These are phyloP conservation scores for Mantis religiosa DNA, from an alignment of 2,888 invertebrate genomes.

Conservation along the genomic window DNA sequence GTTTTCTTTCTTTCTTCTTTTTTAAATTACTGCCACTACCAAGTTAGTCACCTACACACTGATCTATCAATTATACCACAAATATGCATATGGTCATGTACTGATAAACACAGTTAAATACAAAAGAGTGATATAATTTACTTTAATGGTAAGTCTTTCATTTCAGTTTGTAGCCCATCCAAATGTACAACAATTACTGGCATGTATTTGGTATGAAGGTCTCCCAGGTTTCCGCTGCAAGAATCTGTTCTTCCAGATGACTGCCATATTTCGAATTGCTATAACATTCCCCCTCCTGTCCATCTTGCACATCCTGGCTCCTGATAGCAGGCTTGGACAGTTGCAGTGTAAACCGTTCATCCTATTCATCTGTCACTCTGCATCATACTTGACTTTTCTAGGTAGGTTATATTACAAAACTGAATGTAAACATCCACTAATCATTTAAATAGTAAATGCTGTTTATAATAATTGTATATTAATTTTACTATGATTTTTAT, in stretches of 20 bases:
- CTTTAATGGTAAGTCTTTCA: background rate
- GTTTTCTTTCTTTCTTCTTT: too few relatives aligned
- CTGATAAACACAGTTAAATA: too few relatives aligned
- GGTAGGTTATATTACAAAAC: background rate
- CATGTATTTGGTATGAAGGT: background rate
- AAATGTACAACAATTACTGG: conserved; percentile 1
- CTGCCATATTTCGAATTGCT: background rate
- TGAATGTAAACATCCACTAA: too few relatives aligned
- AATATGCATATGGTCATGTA: too few relatives aligned
- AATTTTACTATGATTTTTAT: too few relatives aligned
- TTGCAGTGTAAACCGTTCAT: background rate
- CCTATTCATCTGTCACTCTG: conserved; percentile 1
- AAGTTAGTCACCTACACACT: too few relatives aligned
- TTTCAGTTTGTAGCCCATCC: conserved; percentile 8
- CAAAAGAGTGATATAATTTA: background rate
- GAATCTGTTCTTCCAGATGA: background rate
- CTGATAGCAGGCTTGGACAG: background rate
- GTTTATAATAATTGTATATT: too few relatives aligned
- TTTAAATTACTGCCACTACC: too few relatives aligned
- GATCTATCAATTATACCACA: too few relatives aligned
- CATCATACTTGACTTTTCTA: background rate
- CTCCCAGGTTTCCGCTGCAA: conserved; percentile 6
- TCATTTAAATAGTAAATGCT: too few relatives aligned
- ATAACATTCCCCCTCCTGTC: background rate
- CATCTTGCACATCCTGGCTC: background rate